Evolutionary conservation across 2,888 invertebrate species (phyloP).

Genomic region (Habrosyne pyritoides): DNA sequence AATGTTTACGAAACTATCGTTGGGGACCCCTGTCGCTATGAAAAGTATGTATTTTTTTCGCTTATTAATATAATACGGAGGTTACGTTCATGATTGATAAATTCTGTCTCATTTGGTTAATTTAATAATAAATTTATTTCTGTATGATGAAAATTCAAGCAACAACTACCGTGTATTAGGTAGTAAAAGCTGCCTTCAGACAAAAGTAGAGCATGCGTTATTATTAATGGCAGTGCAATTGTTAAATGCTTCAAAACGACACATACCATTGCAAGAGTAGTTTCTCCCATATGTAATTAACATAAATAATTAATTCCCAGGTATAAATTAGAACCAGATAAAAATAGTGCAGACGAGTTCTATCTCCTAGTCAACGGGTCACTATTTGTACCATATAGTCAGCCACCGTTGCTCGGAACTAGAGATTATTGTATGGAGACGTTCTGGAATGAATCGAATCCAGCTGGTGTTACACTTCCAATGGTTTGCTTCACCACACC

Average conservation of each 20-base stretch:
- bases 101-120: too few relatives aligned
- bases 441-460: constrained; percentile 71
- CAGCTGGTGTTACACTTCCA: constrained; percentile 76
- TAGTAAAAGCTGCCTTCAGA: too few relatives aligned
- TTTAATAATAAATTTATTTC: too few relatives aligned
- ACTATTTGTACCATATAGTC: constrained; percentile 77
- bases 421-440: constrained; percentile 85
- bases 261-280: too few relatives aligned
- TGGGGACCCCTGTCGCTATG: constrained; percentile 81
- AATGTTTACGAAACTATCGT: constrained; percentile 81
- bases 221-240: too few relatives aligned
- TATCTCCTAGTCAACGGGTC: constrained; percentile 84
- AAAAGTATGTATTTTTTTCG: constrained; percentile 62
- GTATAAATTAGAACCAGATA: constrained; percentile 80
- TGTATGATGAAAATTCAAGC: too few relatives aligned
- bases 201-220: too few relatives aligned
- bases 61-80: background rate
- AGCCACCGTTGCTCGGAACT: constrained; percentile 73
- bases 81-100: too few relatives aligned
- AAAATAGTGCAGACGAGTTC: constrained; percentile 77
- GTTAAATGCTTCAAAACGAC: too few relatives aligned
- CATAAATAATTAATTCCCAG: constrained; percentile 68
- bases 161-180: too few relatives aligned
- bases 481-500: constrained; percentile 79
- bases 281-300: too few relatives aligned